These are phyloP conservation scores for Willisornis vidua DNA, from an alignment of 2,113 vertebrate species.

Conservation along the genomic window DNA sequence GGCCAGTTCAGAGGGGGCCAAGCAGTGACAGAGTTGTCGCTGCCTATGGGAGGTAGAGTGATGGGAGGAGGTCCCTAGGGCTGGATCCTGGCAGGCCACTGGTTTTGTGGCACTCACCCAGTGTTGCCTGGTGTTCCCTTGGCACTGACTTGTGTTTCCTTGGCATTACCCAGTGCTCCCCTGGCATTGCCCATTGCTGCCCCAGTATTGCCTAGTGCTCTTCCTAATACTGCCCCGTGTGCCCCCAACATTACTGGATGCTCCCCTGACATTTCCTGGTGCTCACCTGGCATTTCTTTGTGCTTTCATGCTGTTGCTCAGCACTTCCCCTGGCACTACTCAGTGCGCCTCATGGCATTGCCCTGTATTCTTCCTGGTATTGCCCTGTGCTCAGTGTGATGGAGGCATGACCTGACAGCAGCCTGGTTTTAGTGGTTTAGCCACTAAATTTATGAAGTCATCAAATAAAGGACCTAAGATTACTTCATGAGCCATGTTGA, in stretches of 20 bases:
- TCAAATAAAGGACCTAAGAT: background rate
- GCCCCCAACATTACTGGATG: accelerated
- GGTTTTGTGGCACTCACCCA: background rate
- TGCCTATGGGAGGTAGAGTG: background rate
- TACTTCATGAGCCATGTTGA: background rate
- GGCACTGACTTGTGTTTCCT: background rate
- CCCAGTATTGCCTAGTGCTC: background rate
- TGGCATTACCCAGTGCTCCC: background rate
- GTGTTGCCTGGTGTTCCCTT: accelerated
- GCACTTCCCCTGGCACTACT: background rate
- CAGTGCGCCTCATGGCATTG: accelerated
- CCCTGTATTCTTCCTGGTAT: background rate
- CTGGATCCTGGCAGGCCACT: background rate
- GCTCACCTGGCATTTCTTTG: background rate
- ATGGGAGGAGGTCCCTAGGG: background rate
- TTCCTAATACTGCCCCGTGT: too few species aligned
- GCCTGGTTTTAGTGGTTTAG: background rate
- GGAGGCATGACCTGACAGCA: background rate
- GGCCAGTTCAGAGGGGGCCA: accelerated
- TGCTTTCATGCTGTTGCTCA: background rate
- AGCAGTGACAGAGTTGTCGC: background rate
- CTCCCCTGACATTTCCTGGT: background rate
- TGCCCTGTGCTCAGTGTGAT: background rate
- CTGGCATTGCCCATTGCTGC: background rate
- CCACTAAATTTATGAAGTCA: background rate